Evolutionary conservation across 2,888 invertebrate species (phyloP), one percentile per base, ranked within the genome.

Genomic region (Resseliella maxima): DNA sequence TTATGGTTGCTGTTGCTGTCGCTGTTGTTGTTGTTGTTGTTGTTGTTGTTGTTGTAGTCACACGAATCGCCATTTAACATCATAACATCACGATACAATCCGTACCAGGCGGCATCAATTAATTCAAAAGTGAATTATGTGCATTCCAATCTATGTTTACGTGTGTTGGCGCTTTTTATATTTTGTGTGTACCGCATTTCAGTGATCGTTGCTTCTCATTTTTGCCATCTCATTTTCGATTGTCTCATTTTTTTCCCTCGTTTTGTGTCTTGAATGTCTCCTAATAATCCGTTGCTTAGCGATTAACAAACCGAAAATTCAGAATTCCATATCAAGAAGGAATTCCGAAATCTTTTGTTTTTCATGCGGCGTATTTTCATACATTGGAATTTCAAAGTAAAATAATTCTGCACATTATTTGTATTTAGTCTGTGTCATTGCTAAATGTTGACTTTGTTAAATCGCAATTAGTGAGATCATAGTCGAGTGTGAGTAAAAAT

Each of bases 1-100:
- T n/a, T n/a, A n/a, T 5, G 6, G 41, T 59, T 59, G 59, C 24
- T 24, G 59, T 59, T 59, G 24, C 10, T 59, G n/a, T 59, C 24
- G 10, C 50, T n/a, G 18, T 18, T 8, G 8, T 8, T 50, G 46
- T 6, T 18, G 8, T 8, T 50, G 41, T 41, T 8, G 10, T 21
- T 50, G 5, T 8, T 50, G 5, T 50, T 50, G 2, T 50, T 27
- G 5, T 72, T 72, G 72, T 72, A 72, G 72, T 31, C 72, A 72
- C 72, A 72, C 72, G 72, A 72, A 72, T 72, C 72, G 72, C 72
- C 72, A 72, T 72, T 72, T 72, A 72, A 72, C 72, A 72, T 72
- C 72, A 72, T 72, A 72, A 35, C 72, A 72, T 72, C 72, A 72
- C 72, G 72, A 72, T 72, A 72, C 72, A 72, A 72, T 72, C 72